Base-by-base conservation (phyloP, 2,888 invertebrate species). In the Xestia rhomboidea region DNA sequence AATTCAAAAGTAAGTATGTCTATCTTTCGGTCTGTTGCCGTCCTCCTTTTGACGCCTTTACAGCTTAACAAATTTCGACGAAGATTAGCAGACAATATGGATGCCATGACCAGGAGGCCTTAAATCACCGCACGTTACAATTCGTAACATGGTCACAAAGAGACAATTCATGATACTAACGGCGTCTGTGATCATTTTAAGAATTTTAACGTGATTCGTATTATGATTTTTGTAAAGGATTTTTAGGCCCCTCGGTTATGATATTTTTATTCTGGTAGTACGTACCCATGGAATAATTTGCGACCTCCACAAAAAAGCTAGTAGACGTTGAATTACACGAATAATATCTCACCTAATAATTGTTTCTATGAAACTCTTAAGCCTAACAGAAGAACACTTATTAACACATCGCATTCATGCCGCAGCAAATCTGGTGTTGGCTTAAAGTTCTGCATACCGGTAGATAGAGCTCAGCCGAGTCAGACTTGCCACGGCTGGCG, bases 391-490 rank as follows among this genome's bases (percentile, higher is more conserved):
- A 49, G 30, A 24, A 0, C 34, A 64, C 6, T 30, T 64, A 54
- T 34, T 44, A 77, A 27, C 24, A 77, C 34, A 10, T 30, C 18
- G 24, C 8, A 30, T 1, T 10, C 30, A 67, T 15, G 15, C 1
- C n/a, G 30, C 30, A 18, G 8, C 3, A 49, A 49, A 67, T 57
- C 38, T 77, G 38, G 6, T 15, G 38, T 38, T 46, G 18, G n/a
- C 30, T 46, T 30, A 77, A 64, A 77, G 46, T 57, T 78, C 38
- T 67, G 46, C 13, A 30, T 5, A 77, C 7, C 2, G 18, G 54
- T n/a, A 66, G 44, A 46, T 54, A 66, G 24, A 77, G 21, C 44
- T 18, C 44, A 30, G 10, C 13, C 5, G 68, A 30, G n/a, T 57
- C n/a, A 68, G 24, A 60, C 27, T 46, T 27, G 27, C 67, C 10